These are phyloP conservation scores for Lasioglossum calceatum DNA, from an alignment of 2,888 invertebrate species.

Conservation along the genomic window DNA sequence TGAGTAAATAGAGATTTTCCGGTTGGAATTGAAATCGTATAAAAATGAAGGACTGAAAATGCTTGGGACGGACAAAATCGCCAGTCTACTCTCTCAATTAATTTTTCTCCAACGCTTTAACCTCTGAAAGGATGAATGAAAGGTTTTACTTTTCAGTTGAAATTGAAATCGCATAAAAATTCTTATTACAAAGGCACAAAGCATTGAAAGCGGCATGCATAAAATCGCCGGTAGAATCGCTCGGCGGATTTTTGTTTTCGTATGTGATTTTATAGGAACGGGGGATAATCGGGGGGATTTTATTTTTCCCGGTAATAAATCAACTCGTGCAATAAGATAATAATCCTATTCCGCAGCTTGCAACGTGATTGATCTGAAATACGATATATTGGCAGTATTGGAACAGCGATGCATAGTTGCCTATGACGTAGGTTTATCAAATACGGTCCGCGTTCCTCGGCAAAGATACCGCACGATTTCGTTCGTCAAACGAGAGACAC, in stretches of 20 bases:
- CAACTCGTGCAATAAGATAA: background rate
- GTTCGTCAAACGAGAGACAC: constrained; percentile 17
- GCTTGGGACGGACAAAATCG: background rate
- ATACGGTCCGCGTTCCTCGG: background rate
- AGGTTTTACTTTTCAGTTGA: background rate
- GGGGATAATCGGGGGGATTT: background rate
- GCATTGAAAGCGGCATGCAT: background rate
- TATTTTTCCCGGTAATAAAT: background rate
- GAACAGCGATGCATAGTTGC: background rate
- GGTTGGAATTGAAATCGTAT: background rate
- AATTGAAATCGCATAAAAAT: background rate
- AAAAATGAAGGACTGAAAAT: background rate
- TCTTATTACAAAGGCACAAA: background rate
- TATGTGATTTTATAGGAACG: background rate
- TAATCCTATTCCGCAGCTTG: background rate
- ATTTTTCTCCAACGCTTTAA: background rate
- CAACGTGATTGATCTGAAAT: background rate
- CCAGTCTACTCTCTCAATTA: background rate
- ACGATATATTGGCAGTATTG: background rate
- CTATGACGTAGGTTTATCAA: background rate
- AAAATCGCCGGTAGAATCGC: background rate
- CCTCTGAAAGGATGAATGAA: background rate
- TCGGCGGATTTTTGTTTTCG: background rate
- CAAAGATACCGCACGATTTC: constrained; percentile 21
- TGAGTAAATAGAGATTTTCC: background rate